Evolutionary conservation across 2,113 vertebrate species (phyloP), one percentile per base, ranked within the genome.

Genomic region (Alectura lathami): DNA sequence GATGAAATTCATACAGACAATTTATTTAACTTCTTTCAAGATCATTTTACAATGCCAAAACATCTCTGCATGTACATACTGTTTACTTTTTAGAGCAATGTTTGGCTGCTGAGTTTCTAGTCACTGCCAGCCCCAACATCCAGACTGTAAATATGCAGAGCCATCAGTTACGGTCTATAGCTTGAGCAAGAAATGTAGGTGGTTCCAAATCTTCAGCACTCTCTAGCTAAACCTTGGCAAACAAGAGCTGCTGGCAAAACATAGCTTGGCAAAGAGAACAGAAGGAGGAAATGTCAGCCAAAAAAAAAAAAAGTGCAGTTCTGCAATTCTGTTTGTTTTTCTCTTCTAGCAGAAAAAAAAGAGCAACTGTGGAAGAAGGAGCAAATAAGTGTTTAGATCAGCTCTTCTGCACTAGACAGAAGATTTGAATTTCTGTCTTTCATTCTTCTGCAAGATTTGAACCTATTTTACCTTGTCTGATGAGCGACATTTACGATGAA

Each of bases 221-320:
- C 91, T 93, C 72, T 88, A 91, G 85, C 82, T 96, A 86, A 89
- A 89, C 66, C 79, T 93, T 94, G 92, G 91, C 90, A 94, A 91
- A 86, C 22, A 57, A 43, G 83, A 91, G 79, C 57, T 89, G 93
- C 89, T 92, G 89, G 90, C 91, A 95, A 95, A 95, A 94, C 77
- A 94, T 5, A 91, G 66, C 80, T 80, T 95, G 77, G 91, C 17
- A 4, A 85, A 92, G 38, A 30, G 77, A 94, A 96, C 85, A 94
- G 89, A 92, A 96, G 85, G 94, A 94, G 68, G 78, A 89, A 89
- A 94, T 92, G 75, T 17, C 54, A 89, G 86, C 81, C 82, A 94
- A 80, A 74, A 68, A 14, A 34, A 68, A 68, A 51, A 59, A 86
- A 34, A 29, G 45, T 34, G 67, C 77, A 83, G 64, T 86, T 93